phyloP scores from a whole-genome alignment of 1,140 invertebrate species.

The Tetranychus cinnabarinus region DNA sequence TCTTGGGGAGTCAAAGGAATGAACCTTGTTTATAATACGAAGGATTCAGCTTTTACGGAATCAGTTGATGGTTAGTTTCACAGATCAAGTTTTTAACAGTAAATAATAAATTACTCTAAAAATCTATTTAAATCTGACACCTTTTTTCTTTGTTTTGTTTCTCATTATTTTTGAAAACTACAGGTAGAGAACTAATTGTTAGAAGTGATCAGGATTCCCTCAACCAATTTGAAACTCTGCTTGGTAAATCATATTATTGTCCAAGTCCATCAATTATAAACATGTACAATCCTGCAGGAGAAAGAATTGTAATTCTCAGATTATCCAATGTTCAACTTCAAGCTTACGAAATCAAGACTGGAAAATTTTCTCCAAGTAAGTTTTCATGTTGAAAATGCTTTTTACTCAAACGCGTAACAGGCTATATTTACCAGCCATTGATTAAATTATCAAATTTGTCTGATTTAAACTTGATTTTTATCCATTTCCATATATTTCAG shows the following conservation, averaged over 20 bases:
- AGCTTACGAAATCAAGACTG: conserved; percentile 37
- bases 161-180: not conserved
- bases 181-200: conserved; percentile 11
- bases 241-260: conserved; percentile 56
- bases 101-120: not conserved
- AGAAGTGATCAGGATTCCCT: conserved; percentile 8
- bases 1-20: conserved; percentile 14
- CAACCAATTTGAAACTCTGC: conserved; percentile 52
- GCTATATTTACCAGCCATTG: too few relatives aligned
- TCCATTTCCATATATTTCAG: conserved; percentile 12
- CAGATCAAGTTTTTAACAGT: not conserved
- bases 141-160: too few relatives aligned
- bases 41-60: conserved; percentile 13
- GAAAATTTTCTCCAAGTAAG: conserved; percentile 32
- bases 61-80: conserved; percentile 11
- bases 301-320: conserved; percentile 17
- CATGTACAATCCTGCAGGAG: conserved; percentile 11
- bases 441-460: not conserved
- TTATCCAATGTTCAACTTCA: conserved; percentile 30
- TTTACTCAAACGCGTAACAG: too few relatives aligned
- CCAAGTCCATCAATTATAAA: conserved; percentile 14
- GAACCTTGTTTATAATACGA: conserved; percentile 16
- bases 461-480: not conserved
- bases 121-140: not conserved
- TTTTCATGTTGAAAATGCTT: not conserved